Base-by-base conservation (phyloP, 2,797 vertebrate genomes). In the Gobionotothen gibberifrons region DNA sequence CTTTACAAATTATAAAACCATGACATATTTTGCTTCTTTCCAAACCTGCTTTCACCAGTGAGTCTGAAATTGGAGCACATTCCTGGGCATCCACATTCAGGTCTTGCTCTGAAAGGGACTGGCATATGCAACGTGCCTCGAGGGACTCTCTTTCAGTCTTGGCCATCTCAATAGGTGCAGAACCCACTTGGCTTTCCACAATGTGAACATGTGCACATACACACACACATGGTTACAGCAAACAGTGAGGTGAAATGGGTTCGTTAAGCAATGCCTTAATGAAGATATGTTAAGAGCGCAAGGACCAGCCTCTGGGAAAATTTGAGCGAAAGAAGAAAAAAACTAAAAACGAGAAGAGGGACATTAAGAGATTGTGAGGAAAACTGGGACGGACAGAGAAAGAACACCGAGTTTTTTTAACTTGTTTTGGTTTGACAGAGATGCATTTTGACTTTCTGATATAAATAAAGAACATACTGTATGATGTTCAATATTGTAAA, bases 1-100 rank as follows among this genome's bases (percentile, higher is more conserved):
- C 61, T 61, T 77, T 29, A 78, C 63, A 81, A 69, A 72, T 53
- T 12, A 55, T 70, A 44, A 76, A 74, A 59, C 56, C 71, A 61
- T 81, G 70, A 69, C 49, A 69, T 65, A 56, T 75, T 77, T 60
- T 59, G 44, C 69, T 85, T 80, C 64, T 74, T 29, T 84, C 14
- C 29, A 72, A 82, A 74, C 54, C 61, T 74, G 46, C 39, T 79
- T 79, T 78, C 15, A 69, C 47, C 68, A 62, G 72, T 3, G 6
- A 74, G 61, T 77, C 74, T 85, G 80, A 84, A 89, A 85, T 75
- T 89, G 81, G 87, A 90, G 60, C 81, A 42, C 47, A 65, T 85
- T 86, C 58, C 76, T 70, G 55, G 71, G 62, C 63, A 81, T 56
- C 55, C 11, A 17, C 51, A 76, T 81, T 79, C 77, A 76, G 56